Evolutionary conservation across 2,113 vertebrate genomes (phyloP), one percentile per base, ranked within the genome.

Genomic region (Polypterus bichir): DNA sequence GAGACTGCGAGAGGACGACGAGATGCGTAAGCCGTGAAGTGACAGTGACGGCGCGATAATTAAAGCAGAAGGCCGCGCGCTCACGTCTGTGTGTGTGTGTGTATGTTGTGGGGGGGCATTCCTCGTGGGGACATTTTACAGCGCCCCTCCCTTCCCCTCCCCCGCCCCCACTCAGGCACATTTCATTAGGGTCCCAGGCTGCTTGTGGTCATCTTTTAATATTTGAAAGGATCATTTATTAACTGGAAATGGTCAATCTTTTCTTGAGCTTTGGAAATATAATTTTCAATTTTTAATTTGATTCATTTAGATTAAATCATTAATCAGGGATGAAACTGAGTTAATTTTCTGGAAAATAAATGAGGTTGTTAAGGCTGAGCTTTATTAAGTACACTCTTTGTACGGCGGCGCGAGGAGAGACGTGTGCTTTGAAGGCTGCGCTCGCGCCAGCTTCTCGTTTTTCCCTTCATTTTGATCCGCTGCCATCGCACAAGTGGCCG

Each of bases 211-310:
- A 92, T 92, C 90, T 88, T 92, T 93, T 92, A 92, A 86, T 88
- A 89, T 92, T 92, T 97, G 92, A 98, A 89, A 97, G 93, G 92
- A 90, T 97, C 92, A 96, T 97, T 98, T 98, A 92, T 98, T 97
- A 94, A 89, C 80, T 86, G 86, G 87, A 86, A 89, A 85, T 87
- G 87, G 87, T 85, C 83, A 82, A 78, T 86, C 85, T 89, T 84
- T 87, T 81, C 84, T 83, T 91, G 85, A 81, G 88, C 91, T 95
- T 98, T 96, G 88, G 92, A 95, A 96, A 97, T 97, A 98, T 97
- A 96, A 97, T 98, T 97, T 98, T 93, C 91, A 94, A 92, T 93
- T 97, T 97, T 97, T 97, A 97, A 97, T 97, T 97, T 97, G 92
- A 96, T 96, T 95, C 93, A 93, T 97, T 97, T 98, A 94, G 92